Base-by-base conservation (phyloP, 2,888 invertebrate species). In the Octonoba sinensis region DNA sequence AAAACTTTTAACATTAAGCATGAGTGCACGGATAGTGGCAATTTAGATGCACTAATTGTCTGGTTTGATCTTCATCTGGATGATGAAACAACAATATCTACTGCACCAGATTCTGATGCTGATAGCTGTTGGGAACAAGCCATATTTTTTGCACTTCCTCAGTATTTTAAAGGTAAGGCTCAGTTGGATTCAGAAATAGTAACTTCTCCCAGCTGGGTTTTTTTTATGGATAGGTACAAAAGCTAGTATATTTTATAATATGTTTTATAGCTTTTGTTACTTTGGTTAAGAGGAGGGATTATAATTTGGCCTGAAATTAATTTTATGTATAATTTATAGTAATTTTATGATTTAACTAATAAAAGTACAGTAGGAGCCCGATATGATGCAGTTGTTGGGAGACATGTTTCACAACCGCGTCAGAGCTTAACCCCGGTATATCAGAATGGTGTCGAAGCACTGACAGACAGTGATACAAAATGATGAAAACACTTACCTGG, bases 71-170 rank as follows among this genome's bases (percentile, higher is more conserved):
- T 95, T 78, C 89, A 93, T 87, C 89, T 95, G 65, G 91, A 92
- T 85, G 91, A 92, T 12, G 90, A 90, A 54, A 90, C 91, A 47
- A 89, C 88, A 0, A 89, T 94, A 54, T 91, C 92, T 67, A 92
- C 93, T 12, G 90, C 92, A 84, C 93, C 93, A 1, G 89, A 86
- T 13, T 85, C 81, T 8, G 18, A 54, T 12, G 75, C 85, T 8
- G 27, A 47, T 57, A 86, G 90, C 83, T 94, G 94, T 86, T 95
- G 95, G 95, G 94, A 95, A 87, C 93, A 94, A 87, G 93, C 93
- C 11, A 89, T 95, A 54, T 93, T 93, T 87, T 92, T 91, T 27
- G 67, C 84, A 12, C 65, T 78, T 0, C 70, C 77, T 22, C 64
- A 69, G 49, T 67, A 60, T 62, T 49, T 83, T 11, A 54, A 67